Evolutionary conservation across 2,797 vertebrate species (phyloP).

Genomic region (Anableps anableps): DNA sequence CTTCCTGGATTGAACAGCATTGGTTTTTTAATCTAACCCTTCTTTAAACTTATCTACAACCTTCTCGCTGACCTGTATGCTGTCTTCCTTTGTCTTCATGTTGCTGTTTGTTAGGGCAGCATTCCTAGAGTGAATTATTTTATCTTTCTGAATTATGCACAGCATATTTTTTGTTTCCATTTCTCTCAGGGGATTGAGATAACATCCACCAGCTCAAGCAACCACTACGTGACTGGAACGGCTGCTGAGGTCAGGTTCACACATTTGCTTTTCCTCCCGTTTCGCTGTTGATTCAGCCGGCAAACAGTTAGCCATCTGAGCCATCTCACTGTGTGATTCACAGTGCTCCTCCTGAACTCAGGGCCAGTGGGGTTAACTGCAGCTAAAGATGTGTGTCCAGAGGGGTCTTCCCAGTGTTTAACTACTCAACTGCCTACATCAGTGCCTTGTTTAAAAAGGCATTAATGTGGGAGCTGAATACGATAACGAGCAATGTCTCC

Average conservation of each 20-base stretch:
- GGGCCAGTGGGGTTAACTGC: constrained; percentile 8
- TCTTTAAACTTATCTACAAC: background rate
- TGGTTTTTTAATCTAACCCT: background rate
- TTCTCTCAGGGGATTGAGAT: constrained; percentile 87
- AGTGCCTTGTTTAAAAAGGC: constrained; percentile 4
- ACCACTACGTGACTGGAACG: constrained; percentile 87
- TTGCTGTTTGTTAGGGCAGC: background rate
- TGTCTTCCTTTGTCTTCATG: background rate
- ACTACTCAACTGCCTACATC: background rate
- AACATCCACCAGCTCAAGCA: constrained; percentile 86
- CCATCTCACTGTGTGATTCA: constrained; percentile 20
- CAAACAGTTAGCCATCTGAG: constrained; percentile 21
- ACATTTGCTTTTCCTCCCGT: constrained; percentile 8
- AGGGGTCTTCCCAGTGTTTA: background rate
- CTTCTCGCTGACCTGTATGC: background rate
- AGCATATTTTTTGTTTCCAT: constrained; percentile 31
- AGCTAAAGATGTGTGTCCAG: background rate
- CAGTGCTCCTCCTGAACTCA: constrained; percentile 20
- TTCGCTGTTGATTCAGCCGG: constrained; percentile 24
- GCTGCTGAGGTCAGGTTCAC: constrained; percentile 79
- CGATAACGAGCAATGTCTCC: background rate
- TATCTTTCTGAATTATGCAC: constrained; percentile 1
- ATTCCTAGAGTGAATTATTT: too few relatives aligned
- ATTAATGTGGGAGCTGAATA: too few relatives aligned
- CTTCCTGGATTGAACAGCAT: too few relatives aligned